A percentile compares a stretch with the other conserved stretches of the same genome.
These are phyloP conservation scores for Cyphomyrus plagiostoma DNA, from an alignment of 2,113 vertebrate genomes.

Conservation along the genomic window DNA sequence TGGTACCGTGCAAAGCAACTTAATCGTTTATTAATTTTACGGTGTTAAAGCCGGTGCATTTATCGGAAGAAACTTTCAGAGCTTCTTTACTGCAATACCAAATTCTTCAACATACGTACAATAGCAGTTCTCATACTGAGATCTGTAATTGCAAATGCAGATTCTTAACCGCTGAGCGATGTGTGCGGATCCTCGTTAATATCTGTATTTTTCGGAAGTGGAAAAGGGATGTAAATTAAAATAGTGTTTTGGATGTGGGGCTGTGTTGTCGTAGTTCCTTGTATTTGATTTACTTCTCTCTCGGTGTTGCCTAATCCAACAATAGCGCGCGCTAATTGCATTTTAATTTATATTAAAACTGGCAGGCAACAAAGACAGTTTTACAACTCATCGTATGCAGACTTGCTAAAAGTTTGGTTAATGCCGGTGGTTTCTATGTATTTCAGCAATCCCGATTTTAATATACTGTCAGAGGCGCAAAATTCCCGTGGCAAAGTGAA, in stretches of 20 bases:
- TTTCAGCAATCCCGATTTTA: constrained; percentile 4
- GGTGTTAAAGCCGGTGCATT: neutral
- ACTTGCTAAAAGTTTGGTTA: neutral
- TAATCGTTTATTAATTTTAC: neutral
- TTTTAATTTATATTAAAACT: neutral
- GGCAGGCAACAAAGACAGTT: neutral
- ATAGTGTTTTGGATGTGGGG: neutral
- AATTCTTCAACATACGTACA: neutral
- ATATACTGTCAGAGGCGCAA: neutral
- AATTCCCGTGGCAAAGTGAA: neutral
- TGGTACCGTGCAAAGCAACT: neutral
- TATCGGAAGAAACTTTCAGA: neutral
- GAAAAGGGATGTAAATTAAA: neutral
- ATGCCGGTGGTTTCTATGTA: neutral
- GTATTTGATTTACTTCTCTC: neutral
- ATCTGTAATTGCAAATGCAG: neutral
- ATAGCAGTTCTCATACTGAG: neutral
- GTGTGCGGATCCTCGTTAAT: neutral
- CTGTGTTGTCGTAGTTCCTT: neutral
- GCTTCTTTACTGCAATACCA: neutral
- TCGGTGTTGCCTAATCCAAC: neutral
- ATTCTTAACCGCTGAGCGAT: neutral
- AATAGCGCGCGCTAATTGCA: neutral
- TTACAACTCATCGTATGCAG: neutral
- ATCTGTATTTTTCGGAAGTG: neutral